phyloP scores from a whole-genome alignment of 2,888 invertebrate genomes.

The Ochlodes sylvanus region DNA sequence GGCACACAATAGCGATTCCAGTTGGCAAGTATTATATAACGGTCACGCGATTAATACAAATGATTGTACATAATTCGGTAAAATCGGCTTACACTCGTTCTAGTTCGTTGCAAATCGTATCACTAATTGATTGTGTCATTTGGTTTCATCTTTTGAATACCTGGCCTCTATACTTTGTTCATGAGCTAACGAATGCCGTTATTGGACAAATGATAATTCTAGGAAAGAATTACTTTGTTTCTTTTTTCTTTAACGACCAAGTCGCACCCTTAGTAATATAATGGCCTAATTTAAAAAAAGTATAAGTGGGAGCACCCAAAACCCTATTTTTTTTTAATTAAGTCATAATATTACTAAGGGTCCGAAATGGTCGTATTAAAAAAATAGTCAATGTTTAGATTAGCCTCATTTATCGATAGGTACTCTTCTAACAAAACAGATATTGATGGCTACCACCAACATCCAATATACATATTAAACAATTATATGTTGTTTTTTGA shows the following conservation, averaged over 20 bases:
- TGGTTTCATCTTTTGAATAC: not conserved
- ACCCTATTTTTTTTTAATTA: too few species aligned
- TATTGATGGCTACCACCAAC: not conserved
- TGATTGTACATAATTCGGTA: not conserved
- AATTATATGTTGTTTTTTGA: not conserved
- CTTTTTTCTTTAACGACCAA: too few species aligned
- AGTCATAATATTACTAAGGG: too few species aligned
- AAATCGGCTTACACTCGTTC: slow-evolving; percentile 1
- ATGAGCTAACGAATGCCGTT: not conserved
- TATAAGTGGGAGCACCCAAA: too few species aligned
- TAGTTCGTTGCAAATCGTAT: slow-evolving; percentile 1
- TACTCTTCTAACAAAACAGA: too few species aligned
- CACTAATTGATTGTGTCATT: slow-evolving; percentile 19
- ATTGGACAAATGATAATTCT: not conserved
- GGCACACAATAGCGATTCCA: slow-evolving; percentile 61
- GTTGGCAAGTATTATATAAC: slow-evolving; percentile 59
- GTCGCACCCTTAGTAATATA: too few species aligned
- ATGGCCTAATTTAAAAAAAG: too few species aligned
- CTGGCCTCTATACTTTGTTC: not conserved
- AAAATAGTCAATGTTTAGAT: too few species aligned
- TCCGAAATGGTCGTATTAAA: too few species aligned
- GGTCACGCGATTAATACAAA: slow-evolving; percentile 55
- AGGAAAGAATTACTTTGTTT: not conserved
- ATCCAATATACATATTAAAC: not conserved
- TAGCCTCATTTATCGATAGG: too few species aligned